A percentile compares a stretch with the other conserved stretches of the same genome.
Conservation (phyloP, 2,113 vertebrate genomes). For the Equus quagga region DNA sequence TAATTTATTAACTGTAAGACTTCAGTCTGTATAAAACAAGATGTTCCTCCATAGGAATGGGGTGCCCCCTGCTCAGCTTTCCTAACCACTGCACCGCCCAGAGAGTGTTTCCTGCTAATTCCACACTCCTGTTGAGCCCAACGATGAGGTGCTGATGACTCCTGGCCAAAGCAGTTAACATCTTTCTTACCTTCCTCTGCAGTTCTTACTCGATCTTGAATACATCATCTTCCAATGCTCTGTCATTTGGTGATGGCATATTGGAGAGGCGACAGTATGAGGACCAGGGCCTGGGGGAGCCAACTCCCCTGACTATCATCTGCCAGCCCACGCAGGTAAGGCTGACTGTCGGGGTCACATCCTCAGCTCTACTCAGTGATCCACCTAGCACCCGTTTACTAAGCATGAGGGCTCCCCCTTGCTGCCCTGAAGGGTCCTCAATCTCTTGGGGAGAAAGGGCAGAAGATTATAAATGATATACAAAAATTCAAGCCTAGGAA, state of each 20-base stretch:
- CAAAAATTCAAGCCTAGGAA: background rate
- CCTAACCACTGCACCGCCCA: fast-evolving
- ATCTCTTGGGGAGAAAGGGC: background rate
- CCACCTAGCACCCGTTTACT: background rate
- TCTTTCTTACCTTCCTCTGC: slow-evolving; percentile 72
- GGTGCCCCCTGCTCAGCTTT: no score
- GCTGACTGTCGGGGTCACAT: fast-evolving
- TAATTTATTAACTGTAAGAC: background rate
- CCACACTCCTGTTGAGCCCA: background rate
- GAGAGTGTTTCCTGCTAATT: background rate
- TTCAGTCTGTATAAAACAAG: background rate
- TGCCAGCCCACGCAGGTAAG: slow-evolving; percentile 96
- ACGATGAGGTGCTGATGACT: fast-evolving
- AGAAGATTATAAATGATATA: background rate
- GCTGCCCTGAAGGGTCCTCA: fast-evolving
- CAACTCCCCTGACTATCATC: slow-evolving; percentile 90
- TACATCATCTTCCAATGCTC: slow-evolving; percentile 85
- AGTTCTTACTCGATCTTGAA: slow-evolving; percentile 96
- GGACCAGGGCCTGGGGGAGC: slow-evolving; percentile 90
- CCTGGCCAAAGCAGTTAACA: background rate
- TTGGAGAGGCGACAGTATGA: slow-evolving; percentile 92
- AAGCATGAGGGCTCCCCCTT: background rate
- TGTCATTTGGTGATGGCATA: slow-evolving; percentile 89
- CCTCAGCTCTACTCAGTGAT: background rate
- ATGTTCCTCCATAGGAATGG: background rate